Evolutionary conservation across 2,797 vertebrate genomes (phyloP).

Genomic region (Dryobates pubescens): DNA sequence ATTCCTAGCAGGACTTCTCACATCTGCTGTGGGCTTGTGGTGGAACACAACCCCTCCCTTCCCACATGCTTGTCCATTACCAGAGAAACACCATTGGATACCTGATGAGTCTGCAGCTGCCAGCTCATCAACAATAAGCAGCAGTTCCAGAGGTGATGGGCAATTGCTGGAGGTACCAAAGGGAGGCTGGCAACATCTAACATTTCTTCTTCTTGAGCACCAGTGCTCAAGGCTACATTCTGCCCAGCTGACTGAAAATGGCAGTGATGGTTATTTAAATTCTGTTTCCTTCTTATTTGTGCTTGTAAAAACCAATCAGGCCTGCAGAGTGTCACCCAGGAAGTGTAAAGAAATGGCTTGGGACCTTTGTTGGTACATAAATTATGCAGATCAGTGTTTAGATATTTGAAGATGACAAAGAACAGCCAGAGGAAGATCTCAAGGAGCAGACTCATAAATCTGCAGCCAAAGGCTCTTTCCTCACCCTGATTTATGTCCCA

Average conservation of each 20-base stretch:
- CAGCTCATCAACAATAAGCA: background rate
- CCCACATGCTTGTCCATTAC: background rate
- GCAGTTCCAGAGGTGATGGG: background rate
- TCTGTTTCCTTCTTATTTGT: background rate
- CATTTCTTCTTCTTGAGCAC: background rate
- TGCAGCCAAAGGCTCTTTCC: background rate
- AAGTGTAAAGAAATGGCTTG: background rate
- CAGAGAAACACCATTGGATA: background rate
- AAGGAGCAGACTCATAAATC: background rate
- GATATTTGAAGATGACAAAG: background rate
- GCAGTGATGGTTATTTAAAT: background rate
- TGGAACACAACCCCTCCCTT: background rate
- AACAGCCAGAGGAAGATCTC: background rate
- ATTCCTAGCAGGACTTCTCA: background rate
- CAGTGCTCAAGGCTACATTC: background rate
- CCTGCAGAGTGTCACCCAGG: background rate
- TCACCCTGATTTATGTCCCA: background rate
- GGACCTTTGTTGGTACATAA: background rate
- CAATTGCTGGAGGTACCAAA: background rate
- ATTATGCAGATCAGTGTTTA: background rate
- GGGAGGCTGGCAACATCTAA: background rate
- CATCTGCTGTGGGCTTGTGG: background rate
- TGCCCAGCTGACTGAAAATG: background rate
- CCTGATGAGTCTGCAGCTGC: background rate
- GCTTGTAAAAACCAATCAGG: background rate